Conservation (phyloP, 2,797 vertebrate species). For the Microctenopoma steveboyesi region DNA sequence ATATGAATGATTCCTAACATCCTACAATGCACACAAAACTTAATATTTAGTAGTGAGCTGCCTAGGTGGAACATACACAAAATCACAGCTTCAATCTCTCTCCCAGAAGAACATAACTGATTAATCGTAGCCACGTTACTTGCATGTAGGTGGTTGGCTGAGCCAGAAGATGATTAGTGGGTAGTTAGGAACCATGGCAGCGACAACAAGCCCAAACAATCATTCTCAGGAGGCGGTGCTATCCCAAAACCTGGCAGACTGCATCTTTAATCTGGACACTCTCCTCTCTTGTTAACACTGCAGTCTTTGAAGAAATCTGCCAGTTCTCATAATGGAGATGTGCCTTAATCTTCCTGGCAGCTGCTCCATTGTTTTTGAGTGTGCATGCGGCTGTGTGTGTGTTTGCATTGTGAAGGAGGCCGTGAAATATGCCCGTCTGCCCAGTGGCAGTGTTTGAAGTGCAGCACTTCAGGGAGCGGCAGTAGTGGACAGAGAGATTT, state of each 20-base stretch:
- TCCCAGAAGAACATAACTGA: slow-evolving; percentile 49
- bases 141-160: slow-evolving; percentile 47
- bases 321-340: slow-evolving; percentile 76
- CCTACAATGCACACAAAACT: slow-evolving; percentile 3
- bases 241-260: slow-evolving; percentile 67
- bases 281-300: slow-evolving; percentile 79
- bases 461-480: slow-evolving; percentile 54
- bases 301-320: slow-evolving; percentile 80
- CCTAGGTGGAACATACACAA: slow-evolving; percentile 24
- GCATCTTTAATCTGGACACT: slow-evolving; percentile 78
- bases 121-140: slow-evolving; percentile 67
- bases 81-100: slow-evolving; percentile 39
- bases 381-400: slow-evolving; percentile 25
- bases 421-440: slow-evolving; percentile 75
- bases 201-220: slow-evolving; percentile 77
- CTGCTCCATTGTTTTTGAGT: slow-evolving; percentile 78
- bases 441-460: slow-evolving; percentile 68
- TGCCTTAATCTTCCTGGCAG: slow-evolving; percentile 83
- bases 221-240: slow-evolving; percentile 57
- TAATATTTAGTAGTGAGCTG: not conserved
- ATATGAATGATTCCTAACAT: slow-evolving; percentile 20
- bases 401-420: slow-evolving; percentile 33
- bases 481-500: slow-evolving; percentile 58
- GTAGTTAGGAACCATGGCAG: slow-evolving; percentile 73
- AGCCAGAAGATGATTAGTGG: slow-evolving; percentile 72